Evolutionary conservation across 2,797 vertebrate genomes (phyloP).

Genomic region (Gephyroberyx darwinii): DNA sequence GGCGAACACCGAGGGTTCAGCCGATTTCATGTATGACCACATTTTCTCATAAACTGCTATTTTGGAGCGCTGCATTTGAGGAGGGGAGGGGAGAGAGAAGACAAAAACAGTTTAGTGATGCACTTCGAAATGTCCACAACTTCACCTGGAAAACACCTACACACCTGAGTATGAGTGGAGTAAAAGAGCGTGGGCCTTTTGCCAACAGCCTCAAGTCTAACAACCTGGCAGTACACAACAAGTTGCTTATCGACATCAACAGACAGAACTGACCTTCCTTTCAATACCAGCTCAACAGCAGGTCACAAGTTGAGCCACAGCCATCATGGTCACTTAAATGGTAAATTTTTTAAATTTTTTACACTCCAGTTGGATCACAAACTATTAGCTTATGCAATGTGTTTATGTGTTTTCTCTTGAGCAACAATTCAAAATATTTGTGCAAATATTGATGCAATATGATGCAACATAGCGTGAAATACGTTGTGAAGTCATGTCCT

Average conservation of each 20-base stretch:
- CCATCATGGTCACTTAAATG: not conserved
- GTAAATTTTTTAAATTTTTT: slow-evolving; percentile 12
- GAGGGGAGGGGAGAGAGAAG: slow-evolving; percentile 49
- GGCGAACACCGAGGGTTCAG: slow-evolving; percentile 98
- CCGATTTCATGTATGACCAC: slow-evolving; percentile 99
- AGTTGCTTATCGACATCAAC: slow-evolving; percentile 62
- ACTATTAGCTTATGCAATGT: not conserved
- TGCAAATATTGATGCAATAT: not conserved
- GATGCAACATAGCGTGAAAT: not conserved
- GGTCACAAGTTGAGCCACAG: slow-evolving; percentile 49
- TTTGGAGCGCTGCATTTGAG: slow-evolving; percentile 90
- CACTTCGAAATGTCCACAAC: not conserved
- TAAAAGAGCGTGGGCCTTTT: slow-evolving; percentile 53
- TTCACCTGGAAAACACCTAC: not conserved
- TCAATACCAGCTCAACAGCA: slow-evolving; percentile 32
- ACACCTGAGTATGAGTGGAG: slow-evolving; percentile 8
- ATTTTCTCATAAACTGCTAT: slow-evolving; percentile 99
- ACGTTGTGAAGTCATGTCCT: not conserved
- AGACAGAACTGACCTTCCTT: slow-evolving; percentile 45
- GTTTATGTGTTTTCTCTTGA: no score
- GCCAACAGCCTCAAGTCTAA: slow-evolving; percentile 76
- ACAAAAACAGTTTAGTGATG: slow-evolving; percentile 48
- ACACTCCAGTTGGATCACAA: not conserved
- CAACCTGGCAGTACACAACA: slow-evolving; percentile 69
- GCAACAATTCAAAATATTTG: no score